Conservation (phyloP, 2,797 vertebrate genomes). For the Cyclopterus lumpus region DNA sequence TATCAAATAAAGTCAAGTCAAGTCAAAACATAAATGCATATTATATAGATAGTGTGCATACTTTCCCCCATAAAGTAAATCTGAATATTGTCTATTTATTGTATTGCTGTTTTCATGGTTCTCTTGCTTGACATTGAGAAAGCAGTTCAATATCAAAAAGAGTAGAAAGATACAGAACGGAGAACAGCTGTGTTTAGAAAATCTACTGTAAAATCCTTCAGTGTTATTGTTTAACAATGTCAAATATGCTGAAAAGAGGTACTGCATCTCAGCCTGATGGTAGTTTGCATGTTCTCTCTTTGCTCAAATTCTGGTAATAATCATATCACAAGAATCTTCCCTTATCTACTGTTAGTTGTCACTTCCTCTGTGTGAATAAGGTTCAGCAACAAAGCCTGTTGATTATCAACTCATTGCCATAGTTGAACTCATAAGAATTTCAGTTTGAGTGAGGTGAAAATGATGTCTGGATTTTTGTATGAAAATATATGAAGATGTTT, state of each 20-base stretch:
- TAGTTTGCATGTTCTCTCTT: conserved; percentile 10
- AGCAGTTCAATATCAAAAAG: conserved; percentile 41
- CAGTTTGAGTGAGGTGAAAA: not conserved
- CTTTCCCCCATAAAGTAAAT: not conserved
- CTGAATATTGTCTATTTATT: conserved; percentile 1
- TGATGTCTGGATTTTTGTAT: not conserved
- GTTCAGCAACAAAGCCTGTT: not conserved
- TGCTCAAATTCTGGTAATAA: conserved; percentile 2
- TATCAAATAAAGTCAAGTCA: too few species aligned
- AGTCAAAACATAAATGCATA: not conserved
- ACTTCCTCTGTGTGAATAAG: not conserved
- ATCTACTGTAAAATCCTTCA: conserved; percentile 3
- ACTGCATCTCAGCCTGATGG: conserved; percentile 8
- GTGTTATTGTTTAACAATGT: conserved; percentile 32
- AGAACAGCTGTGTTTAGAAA: conserved; percentile 10
- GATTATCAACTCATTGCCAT: not conserved
- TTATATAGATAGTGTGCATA: not conserved
- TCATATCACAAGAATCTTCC: not conserved
- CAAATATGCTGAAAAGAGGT: conserved; percentile 31
- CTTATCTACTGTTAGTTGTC: not conserved
- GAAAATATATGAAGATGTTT: not conserved
- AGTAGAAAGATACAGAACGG: conserved; percentile 2
- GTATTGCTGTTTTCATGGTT: conserved; percentile 3
- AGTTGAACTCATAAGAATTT: conserved; percentile 3
- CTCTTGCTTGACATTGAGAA: conserved; percentile 35